Base-by-base conservation (phyloP, 2,888 invertebrate genomes). In the Steromphala cineraria region DNA sequence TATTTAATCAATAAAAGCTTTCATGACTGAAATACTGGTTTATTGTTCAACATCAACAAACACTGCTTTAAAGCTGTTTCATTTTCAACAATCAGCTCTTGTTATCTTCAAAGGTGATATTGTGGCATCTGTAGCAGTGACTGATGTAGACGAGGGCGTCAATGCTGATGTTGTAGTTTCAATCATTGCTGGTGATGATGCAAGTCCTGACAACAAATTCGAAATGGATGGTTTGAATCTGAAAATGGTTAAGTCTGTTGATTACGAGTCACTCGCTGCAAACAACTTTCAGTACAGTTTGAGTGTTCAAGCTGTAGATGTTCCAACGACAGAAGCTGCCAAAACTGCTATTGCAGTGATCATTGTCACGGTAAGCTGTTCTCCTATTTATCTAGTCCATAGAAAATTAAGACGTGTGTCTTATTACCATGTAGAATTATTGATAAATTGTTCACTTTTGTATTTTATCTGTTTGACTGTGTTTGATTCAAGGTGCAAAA, bases 191-290 rank as follows among this genome's bases (percentile, higher is more conserved):
- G 76, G 76, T 8, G 76, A 76, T 28, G 76, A 76, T 31, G 53
- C 55, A 13, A 55, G 36, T n/a, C 55, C 76, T 1, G 36, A 71
- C n/a, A 36, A 71, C 36, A 76, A 76, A 40, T 76, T 53, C 21
- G n/a, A 24, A 24, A n/a, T 76, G n/a, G 36, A 55, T 55, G 76
- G 76, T n/a, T 31, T 76, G 28, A 36, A 76, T 5, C 28, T 76
- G 17, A 53, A 19, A 19, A 31, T 55, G n/a, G 8, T n/a, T 3
- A 55, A 28, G 3, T 28, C 21, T 13, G 19, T 76, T 8, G 76
- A 76, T 36, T 76, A 55, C 19, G 76, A 76, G 36, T 21, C 55
- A n/a, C 76, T 76, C 31, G 28, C n/a, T n/a, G n/a, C 53, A 0
- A 7, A 31, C 53, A 55, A 76, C 28, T 76, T 28, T 31, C 24